phyloP scores from a whole-genome alignment of 2,888 invertebrate genomes.

The Harpagoxenus sublaevis region DNA sequence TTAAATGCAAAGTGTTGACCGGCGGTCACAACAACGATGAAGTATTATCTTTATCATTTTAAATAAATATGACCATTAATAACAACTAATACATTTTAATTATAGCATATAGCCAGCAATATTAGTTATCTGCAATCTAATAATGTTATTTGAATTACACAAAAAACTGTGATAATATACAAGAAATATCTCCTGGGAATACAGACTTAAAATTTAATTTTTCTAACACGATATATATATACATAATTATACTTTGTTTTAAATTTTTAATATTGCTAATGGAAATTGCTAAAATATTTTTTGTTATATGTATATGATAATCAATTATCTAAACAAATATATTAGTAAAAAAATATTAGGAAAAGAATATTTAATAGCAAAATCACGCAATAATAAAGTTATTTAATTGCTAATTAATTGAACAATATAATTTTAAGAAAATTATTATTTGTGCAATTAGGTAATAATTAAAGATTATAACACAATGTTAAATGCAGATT shows the following conservation, averaged over 20 bases:
- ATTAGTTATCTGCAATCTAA: not conserved
- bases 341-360: not conserved
- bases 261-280: not conserved
- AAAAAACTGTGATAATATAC: not conserved
- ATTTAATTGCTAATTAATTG: not conserved
- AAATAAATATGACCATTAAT: not conserved
- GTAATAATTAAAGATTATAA: too few relatives aligned
- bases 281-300: not conserved
- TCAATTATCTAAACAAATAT: not conserved
- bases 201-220: not conserved
- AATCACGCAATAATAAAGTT: not conserved
- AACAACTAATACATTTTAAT: not conserved
- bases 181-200: not conserved
- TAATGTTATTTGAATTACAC: not conserved
- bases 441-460: too few relatives aligned
- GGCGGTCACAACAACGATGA: not conserved
- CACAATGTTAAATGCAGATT: too few relatives aligned
- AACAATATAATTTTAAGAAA: not conserved
- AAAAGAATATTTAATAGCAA: not conserved
- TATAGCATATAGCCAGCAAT: not conserved
- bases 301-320: not conserved
- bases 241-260: not conserved
- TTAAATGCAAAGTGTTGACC: not conserved
- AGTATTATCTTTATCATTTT: not conserved
- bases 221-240: too few relatives aligned